phyloP scores from a whole-genome alignment of 2,888 invertebrate species.

The Ligdia adustata region DNA sequence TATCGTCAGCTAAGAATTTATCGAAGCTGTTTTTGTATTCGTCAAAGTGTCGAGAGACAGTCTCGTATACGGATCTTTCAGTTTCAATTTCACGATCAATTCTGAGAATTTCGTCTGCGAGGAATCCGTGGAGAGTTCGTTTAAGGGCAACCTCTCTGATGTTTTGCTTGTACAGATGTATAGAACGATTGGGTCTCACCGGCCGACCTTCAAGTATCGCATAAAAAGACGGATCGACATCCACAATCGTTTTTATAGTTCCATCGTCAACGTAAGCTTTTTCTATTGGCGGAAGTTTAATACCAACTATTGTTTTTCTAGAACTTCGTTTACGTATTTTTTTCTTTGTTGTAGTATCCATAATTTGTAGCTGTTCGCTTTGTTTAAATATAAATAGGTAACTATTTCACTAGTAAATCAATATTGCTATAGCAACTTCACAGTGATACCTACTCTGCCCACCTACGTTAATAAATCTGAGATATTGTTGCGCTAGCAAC shows the following conservation, averaged over 20 bases:
- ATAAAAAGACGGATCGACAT: slow-evolving; percentile 87
- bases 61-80: slow-evolving; percentile 64
- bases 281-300: slow-evolving; percentile 72
- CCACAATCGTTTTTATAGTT: slow-evolving; percentile 79
- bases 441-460: background rate
- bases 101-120: slow-evolving; percentile 71
- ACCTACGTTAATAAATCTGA: too few relatives aligned
- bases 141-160: slow-evolving; percentile 72
- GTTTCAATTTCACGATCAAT: slow-evolving; percentile 70
- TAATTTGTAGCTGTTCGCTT: slow-evolving; percentile 16
- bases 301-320: slow-evolving; percentile 58
- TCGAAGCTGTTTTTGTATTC: slow-evolving; percentile 75
- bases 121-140: slow-evolving; percentile 63
- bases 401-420: slow-evolving; percentile 38
- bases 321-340: slow-evolving; percentile 48
- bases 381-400: slow-evolving; percentile 1
- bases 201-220: slow-evolving; percentile 85
- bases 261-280: slow-evolving; percentile 44
- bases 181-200: slow-evolving; percentile 80
- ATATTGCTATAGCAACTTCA: slow-evolving; percentile 64
- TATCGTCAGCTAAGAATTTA: slow-evolving; percentile 74
- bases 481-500: too few relatives aligned
- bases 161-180: slow-evolving; percentile 81
- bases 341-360: slow-evolving; percentile 45
- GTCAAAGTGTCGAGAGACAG: slow-evolving; percentile 66